These are phyloP conservation scores for Sturmia bella DNA, from an alignment of 2,888 invertebrate species.

Conservation along the genomic window DNA sequence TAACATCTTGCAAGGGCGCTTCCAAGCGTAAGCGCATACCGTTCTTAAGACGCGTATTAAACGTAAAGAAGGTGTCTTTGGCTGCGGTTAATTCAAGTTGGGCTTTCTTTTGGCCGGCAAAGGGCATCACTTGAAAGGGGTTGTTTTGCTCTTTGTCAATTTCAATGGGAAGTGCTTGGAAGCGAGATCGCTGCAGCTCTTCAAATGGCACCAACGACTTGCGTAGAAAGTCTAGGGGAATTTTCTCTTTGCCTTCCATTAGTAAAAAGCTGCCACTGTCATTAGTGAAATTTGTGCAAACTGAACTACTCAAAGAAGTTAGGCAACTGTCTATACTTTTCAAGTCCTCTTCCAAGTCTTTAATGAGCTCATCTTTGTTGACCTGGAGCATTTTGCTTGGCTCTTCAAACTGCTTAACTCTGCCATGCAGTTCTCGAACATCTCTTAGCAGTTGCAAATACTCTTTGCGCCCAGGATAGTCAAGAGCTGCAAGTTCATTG, in stretches of 20 bases:
- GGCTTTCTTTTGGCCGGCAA: slow-evolving; percentile 78
- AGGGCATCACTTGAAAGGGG: slow-evolving; percentile 78
- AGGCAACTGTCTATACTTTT: slow-evolving; percentile 80
- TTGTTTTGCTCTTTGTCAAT: slow-evolving; percentile 76
- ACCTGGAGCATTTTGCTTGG: slow-evolving; percentile 72
- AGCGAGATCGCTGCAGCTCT: slow-evolving; percentile 78
- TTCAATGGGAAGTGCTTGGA: slow-evolving; percentile 76
- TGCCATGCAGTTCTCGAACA: slow-evolving; percentile 74
- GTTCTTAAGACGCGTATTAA: slow-evolving; percentile 77
- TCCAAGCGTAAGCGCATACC: slow-evolving; percentile 79
- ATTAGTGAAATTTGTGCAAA: slow-evolving; percentile 79
- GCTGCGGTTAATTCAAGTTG: slow-evolving; percentile 74
- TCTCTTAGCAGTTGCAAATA: slow-evolving; percentile 76
- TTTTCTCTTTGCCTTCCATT: slow-evolving; percentile 77
- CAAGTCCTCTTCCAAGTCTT: slow-evolving; percentile 78
- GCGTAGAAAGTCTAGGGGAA: slow-evolving; percentile 80
- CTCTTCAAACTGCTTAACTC: slow-evolving; percentile 68
- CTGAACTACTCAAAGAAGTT: slow-evolving; percentile 79
- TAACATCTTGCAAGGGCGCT: slow-evolving; percentile 75
- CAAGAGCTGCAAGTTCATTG: slow-evolving; percentile 72
- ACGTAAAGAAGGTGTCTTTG: slow-evolving; percentile 80
- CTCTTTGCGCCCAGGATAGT: slow-evolving; percentile 77
- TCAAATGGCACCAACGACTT: slow-evolving; percentile 81
- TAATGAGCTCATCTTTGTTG: slow-evolving; percentile 73
- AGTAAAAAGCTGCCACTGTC: slow-evolving; percentile 81